These are phyloP conservation scores for Drosophila formosana DNA, from an alignment of 2,888 invertebrate species.

Conservation along the genomic window DNA sequence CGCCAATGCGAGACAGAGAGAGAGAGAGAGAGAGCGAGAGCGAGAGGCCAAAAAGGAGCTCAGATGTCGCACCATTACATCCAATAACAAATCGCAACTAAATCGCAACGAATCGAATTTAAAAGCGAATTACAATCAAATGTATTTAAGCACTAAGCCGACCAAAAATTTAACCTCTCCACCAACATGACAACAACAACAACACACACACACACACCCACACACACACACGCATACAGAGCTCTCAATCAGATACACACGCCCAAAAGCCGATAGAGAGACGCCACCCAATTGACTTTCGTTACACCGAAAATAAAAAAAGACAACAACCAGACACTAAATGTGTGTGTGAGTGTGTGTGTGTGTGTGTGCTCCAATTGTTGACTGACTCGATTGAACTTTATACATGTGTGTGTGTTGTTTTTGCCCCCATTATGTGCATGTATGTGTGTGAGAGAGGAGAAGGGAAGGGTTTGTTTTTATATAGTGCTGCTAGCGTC, in stretches of 20 bases:
- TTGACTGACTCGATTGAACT: conserved; percentile 80
- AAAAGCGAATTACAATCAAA: conserved; percentile 81
- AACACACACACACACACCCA: conserved; percentile 20
- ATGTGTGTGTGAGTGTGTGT: conserved; percentile 33
- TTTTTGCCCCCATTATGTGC: conserved; percentile 19
- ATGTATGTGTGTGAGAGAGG: conserved; percentile 3
- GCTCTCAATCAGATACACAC: conserved; percentile 28
- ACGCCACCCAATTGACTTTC: conserved; percentile 70
- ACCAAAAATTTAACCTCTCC: conserved; percentile 61
- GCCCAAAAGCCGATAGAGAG: conserved; percentile 15
- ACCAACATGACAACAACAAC: conserved; percentile 25
- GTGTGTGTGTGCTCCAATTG: conserved; percentile 61
- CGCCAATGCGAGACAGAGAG: neutral
- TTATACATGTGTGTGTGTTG: conserved; percentile 43
- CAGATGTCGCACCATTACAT: conserved; percentile 79
- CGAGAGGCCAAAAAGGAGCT: conserved; percentile 41
- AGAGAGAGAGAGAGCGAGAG: neutral
- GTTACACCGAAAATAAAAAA: conserved; percentile 35
- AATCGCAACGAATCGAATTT: conserved; percentile 75
- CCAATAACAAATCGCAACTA: conserved; percentile 78
- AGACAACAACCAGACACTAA: conserved; percentile 31
- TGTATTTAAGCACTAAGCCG: conserved; percentile 79
- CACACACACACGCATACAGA: conserved; percentile 4
- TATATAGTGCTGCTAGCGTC: conserved; percentile 55
- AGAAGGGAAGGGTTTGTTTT: conserved; percentile 34